Evolutionary conservation across 2,113 vertebrate genomes (phyloP).

Genomic region (Nothocercus julius): DNA sequence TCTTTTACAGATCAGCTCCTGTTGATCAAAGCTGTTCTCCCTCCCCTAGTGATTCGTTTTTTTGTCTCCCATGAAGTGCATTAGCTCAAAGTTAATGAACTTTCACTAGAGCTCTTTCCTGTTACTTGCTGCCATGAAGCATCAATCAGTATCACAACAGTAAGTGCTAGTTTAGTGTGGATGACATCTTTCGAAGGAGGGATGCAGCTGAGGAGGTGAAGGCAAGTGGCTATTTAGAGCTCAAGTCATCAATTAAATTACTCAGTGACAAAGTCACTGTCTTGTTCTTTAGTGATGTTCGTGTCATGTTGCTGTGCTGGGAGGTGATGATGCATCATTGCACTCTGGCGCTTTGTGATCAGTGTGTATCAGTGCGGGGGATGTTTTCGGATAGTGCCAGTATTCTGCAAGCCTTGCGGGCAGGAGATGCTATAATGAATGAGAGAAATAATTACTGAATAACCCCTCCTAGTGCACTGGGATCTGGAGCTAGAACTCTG

Average conservation of each 20-base stretch:
- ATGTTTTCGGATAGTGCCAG: slow-evolving; percentile 49
- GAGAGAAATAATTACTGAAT: slow-evolving; percentile 35
- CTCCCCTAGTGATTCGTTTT: not conserved
- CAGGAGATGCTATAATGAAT: not conserved
- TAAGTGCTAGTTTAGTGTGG: slow-evolving; percentile 42
- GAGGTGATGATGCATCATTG: slow-evolving; percentile 35
- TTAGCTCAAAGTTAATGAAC: slow-evolving; percentile 53
- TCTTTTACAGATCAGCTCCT: slow-evolving; percentile 11
- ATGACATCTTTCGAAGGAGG: slow-evolving; percentile 30
- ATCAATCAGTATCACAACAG: slow-evolving; percentile 47
- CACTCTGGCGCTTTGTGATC: slow-evolving; percentile 18
- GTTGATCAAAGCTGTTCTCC: slow-evolving; percentile 21
- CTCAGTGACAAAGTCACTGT: slow-evolving; percentile 42
- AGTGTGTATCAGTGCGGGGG: not conserved
- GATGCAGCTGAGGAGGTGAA: slow-evolving; percentile 48
- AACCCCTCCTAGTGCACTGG: not conserved
- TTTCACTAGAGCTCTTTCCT: slow-evolving; percentile 24
- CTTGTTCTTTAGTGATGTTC: slow-evolving; percentile 33
- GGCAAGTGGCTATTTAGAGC: slow-evolving; percentile 53
- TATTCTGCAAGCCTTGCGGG: slow-evolving; percentile 16
- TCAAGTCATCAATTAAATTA: slow-evolving; percentile 51
- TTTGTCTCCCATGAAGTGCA: not conserved
- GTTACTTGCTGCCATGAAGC: slow-evolving; percentile 32
- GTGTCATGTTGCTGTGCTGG: slow-evolving; percentile 33
- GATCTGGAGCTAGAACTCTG: not conserved